Conservation (phyloP, 2,113 vertebrate species). For the Scolopax mira region DNA sequence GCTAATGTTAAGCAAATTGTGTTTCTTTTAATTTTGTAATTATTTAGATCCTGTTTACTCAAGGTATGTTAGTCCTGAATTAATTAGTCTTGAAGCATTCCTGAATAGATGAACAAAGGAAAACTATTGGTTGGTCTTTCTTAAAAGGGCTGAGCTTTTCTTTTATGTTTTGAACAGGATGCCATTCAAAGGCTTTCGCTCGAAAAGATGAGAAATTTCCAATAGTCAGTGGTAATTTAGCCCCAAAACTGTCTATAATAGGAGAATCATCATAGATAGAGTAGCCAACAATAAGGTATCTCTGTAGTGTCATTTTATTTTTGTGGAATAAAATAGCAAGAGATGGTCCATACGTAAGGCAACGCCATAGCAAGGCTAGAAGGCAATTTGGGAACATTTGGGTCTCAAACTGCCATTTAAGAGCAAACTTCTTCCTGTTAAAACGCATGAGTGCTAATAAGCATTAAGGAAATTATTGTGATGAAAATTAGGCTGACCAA, state of each 20-base stretch:
- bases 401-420: neutral
- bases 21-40: neutral
- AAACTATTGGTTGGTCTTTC: neutral
- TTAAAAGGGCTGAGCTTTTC: neutral
- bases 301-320: neutral
- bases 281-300: neutral
- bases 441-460: neutral
- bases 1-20: neutral
- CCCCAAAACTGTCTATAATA: neutral
- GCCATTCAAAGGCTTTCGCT: neutral
- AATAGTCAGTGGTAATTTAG: neutral
- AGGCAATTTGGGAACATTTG: neutral
- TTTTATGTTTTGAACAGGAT: neutral
- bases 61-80: neutral
- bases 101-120: neutral
- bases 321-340: neutral
- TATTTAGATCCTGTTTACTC: neutral
- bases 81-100: neutral
- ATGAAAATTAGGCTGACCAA: neutral
- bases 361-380: neutral
- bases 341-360: neutral
- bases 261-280: neutral
- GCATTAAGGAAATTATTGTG: neutral
- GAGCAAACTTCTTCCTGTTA: neutral
- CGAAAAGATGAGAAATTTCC: neutral